phyloP scores from a whole-genome alignment of 2,113 vertebrate species.

The Felis chaus region DNA sequence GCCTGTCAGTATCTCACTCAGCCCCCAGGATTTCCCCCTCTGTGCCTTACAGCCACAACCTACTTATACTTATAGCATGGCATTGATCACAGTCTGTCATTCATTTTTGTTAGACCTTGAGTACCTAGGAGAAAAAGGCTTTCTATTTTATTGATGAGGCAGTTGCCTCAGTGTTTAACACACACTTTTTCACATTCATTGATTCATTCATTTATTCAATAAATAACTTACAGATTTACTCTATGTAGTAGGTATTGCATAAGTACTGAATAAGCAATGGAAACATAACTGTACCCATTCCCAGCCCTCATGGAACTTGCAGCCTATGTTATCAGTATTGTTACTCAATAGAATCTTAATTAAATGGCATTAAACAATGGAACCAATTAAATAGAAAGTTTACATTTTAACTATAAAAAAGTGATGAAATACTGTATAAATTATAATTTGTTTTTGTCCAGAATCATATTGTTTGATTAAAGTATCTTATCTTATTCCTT shows the following conservation, averaged over 20 bases:
- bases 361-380: neutral
- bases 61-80: neutral
- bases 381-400: neutral
- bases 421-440: neutral
- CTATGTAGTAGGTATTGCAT: neutral
- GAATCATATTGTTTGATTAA: conserved; percentile 4
- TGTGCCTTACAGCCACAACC: neutral
- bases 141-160: neutral
- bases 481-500: neutral
- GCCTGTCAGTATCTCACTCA: neutral
- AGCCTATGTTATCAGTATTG: neutral
- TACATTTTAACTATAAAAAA: conserved; percentile 19
- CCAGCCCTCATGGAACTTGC: neutral
- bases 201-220: neutral
- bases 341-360: neutral
- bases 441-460: neutral
- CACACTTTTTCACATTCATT: neutral
- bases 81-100: neutral
- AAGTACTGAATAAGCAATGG: neutral
- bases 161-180: neutral
- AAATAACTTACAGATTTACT: neutral
- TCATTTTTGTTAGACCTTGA: neutral
- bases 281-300: neutral
- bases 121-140: neutral
- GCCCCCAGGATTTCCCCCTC: no score